Evolutionary conservation across 1,140 invertebrate genomes (phyloP).

Genomic region (Cyclargus thomasi): DNA sequence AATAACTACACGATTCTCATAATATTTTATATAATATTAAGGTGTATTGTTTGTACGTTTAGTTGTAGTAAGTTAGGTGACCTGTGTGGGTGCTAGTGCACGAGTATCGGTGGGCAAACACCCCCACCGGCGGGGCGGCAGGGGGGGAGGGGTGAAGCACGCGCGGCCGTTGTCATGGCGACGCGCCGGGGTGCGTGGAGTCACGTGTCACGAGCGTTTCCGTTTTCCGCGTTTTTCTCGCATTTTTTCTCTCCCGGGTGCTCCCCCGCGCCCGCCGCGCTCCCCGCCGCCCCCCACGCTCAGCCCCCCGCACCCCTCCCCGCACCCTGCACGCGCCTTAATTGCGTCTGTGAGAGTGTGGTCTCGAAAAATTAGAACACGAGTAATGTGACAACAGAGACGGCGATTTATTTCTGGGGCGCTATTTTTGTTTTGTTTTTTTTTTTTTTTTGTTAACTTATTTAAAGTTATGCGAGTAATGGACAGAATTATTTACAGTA

Average conservation of each 20-base stretch:
- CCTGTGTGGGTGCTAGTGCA: background rate
- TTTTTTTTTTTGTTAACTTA: slow-evolving; percentile 15
- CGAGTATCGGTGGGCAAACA: background rate
- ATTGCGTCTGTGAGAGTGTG: slow-evolving; percentile 73
- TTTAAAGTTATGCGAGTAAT: no score
- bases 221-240: slow-evolving; percentile 66
- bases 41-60: no score
- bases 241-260: slow-evolving; percentile 50
- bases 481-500: no score
- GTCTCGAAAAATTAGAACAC: slow-evolving; percentile 69
- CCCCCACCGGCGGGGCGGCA: slow-evolving; percentile 49
- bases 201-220: slow-evolving; percentile 69
- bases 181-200: slow-evolving; percentile 65
- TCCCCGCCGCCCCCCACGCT: slow-evolving; percentile 43
- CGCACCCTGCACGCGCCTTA: slow-evolving; percentile 64
- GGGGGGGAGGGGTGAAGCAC: slow-evolving; percentile 54
- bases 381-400: slow-evolving; percentile 46
- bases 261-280: slow-evolving; percentile 31
- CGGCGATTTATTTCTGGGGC: slow-evolving; percentile 25
- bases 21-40: no score
- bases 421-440: background rate
- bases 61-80: no score
- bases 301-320: slow-evolving; percentile 29
- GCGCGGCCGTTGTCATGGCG: slow-evolving; percentile 51
- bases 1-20: no score